phyloP scores from a whole-genome alignment of 2,888 invertebrate genomes.

The Mesoligia furuncula region DNA sequence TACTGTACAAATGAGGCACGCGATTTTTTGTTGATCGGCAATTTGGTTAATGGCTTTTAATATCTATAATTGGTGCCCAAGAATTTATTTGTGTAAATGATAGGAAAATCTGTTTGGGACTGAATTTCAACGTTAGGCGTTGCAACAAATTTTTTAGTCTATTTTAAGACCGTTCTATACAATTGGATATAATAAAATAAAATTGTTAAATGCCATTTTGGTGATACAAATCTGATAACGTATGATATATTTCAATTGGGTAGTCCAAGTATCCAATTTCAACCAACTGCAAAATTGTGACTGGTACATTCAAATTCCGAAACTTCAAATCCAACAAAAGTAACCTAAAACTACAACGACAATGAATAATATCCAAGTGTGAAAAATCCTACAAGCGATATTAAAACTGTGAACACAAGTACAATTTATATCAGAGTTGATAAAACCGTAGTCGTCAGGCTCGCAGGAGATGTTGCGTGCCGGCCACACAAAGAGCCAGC shows the following conservation, averaged over 20 bases:
- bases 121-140: not conserved
- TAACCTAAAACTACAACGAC: not conserved
- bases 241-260: not conserved
- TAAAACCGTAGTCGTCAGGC: slow-evolving; percentile 80
- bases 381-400: slow-evolving; percentile 41
- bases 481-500: slow-evolving; percentile 89
- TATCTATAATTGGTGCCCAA: slow-evolving; percentile 39
- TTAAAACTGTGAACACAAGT: slow-evolving; percentile 68
- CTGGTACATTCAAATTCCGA: too few species aligned
- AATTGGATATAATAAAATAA: not conserved
- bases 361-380: slow-evolving; percentile 47
- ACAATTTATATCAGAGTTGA: slow-evolving; percentile 79
- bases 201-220: not conserved
- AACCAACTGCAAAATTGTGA: not conserved
- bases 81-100: slow-evolving; percentile 42
- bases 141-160: not conserved
- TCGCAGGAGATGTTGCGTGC: slow-evolving; percentile 84
- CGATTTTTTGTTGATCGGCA: slow-evolving; percentile 54
- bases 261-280: not conserved
- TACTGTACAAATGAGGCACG: slow-evolving; percentile 58
- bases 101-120: slow-evolving; percentile 12
- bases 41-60: slow-evolving; percentile 58
- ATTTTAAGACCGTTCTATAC: not conserved
- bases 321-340: not conserved
- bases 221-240: not conserved